These are phyloP conservation scores for Engraulis encrasicolus DNA, from an alignment of 2,113 vertebrate species.

Conservation along the genomic window DNA sequence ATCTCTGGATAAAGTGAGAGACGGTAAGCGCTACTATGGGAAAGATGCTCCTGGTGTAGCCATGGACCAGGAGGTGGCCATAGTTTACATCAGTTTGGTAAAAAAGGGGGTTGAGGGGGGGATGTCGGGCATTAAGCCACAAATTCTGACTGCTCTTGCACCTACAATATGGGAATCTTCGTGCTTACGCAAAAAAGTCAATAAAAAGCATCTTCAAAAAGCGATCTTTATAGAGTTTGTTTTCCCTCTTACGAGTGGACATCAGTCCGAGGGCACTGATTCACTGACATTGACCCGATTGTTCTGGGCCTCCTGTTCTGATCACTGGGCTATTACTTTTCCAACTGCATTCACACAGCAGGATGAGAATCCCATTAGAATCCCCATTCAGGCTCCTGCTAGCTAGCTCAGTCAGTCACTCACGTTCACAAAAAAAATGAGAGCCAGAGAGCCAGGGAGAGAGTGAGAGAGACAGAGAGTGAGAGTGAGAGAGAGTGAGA, in stretches of 20 bases:
- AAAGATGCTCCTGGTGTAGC: neutral
- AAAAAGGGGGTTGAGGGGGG: neutral
- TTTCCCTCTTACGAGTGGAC: no score
- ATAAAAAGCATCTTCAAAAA: neutral
- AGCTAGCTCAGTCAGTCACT: neutral
- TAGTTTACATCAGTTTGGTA: neutral
- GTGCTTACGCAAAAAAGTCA: neutral
- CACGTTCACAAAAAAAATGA: neutral
- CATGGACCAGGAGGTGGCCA: neutral
- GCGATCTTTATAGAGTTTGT: no score
- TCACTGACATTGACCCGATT: no score
- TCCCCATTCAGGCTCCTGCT: neutral
- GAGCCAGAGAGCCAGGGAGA: neutral
- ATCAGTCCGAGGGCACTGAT: no score
- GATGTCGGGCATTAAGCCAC: neutral
- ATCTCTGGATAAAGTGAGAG: no score
- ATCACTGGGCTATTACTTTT: neutral
- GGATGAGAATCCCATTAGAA: neutral
- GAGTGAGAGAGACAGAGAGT: neutral
- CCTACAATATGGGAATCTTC: neutral
- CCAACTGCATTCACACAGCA: neutral
- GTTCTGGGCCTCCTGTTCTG: no score
- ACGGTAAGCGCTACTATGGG: constrained; percentile 5
- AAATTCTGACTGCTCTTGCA: constrained; percentile 13
- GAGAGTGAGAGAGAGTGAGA: no score